Evolutionary conservation across 2,888 invertebrate species (phyloP).

Genomic region (Philopedon plagiatum): DNA sequence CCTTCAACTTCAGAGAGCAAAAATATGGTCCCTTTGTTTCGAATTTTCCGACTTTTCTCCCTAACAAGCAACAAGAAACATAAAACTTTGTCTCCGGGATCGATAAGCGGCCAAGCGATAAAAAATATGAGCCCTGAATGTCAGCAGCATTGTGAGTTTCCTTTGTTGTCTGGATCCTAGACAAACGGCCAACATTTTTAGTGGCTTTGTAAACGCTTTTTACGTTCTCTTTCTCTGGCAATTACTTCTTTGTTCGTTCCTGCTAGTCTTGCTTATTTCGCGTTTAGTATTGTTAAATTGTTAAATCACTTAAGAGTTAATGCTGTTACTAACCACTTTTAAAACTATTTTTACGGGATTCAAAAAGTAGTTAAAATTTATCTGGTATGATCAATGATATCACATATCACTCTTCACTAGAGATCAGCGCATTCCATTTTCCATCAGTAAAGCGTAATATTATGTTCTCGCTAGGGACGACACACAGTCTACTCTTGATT

Average conservation of each 20-base stretch:
- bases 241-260: slow-evolving; percentile 24
- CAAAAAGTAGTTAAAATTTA: too few relatives aligned
- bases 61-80: slow-evolving; percentile 35
- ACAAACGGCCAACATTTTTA: slow-evolving; percentile 45
- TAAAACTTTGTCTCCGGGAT: slow-evolving; percentile 38
- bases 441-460: slow-evolving; percentile 33
- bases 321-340: too few relatives aligned
- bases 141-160: slow-evolving; percentile 43
- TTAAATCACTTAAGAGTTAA: slow-evolving; percentile 1
- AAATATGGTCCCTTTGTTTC: slow-evolving; percentile 29
- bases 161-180: slow-evolving; percentile 49
- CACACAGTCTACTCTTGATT: slow-evolving; percentile 48
- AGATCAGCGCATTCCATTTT: slow-evolving; percentile 39
- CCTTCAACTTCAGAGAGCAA: not conserved
- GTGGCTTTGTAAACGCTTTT: slow-evolving; percentile 41
- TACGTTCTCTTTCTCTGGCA: slow-evolving; percentile 12
- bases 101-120: slow-evolving; percentile 41
- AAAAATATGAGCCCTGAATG: slow-evolving; percentile 49
- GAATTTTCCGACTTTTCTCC: slow-evolving; percentile 35
- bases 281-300: not conserved
- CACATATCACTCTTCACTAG: not conserved
- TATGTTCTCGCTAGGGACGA: slow-evolving; percentile 38
- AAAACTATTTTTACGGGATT: too few relatives aligned
- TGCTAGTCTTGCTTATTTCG: slow-evolving; percentile 15
- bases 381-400: too few relatives aligned